Conservation (phyloP, 2,113 vertebrate genomes). For the Pionites leucogaster region DNA sequence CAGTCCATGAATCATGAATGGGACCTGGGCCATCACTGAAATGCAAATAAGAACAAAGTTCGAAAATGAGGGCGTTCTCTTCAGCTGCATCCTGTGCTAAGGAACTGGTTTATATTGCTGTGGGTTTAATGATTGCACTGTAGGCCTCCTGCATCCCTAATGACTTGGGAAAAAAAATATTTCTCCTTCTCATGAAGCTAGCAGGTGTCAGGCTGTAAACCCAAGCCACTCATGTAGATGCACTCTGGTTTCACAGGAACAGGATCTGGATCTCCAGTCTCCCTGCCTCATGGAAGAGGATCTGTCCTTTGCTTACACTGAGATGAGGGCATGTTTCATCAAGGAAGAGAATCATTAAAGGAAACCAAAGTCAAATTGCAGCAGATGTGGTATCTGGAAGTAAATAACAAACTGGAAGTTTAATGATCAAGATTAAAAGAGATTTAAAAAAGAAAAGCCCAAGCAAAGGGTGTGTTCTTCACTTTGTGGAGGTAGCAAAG, state of each 20-base stretch:
- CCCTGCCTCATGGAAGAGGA: not conserved
- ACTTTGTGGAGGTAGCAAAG: not conserved
- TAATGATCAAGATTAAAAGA: not conserved
- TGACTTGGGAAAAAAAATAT: not conserved
- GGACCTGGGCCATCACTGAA: not conserved
- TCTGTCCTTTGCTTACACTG: not conserved
- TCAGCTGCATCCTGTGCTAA: not conserved
- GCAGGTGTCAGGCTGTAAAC: not conserved
- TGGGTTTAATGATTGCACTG: fast-evolving
- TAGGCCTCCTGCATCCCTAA: not conserved
- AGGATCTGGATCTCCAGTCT: not conserved
- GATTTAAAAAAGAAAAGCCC: not conserved
- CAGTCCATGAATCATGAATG: not conserved
- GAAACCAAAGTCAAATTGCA: not conserved
- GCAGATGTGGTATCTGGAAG: not conserved
- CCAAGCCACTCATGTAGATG: fast-evolving
- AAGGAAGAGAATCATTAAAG: not conserved
- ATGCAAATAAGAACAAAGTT: not conserved
- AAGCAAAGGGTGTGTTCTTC: not conserved
- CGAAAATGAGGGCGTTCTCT: not conserved
- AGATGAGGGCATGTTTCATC: not conserved
- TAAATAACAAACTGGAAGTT: not conserved
- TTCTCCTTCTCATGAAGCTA: not conserved
- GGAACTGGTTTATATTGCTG: not conserved
- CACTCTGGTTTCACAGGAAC: not conserved